phyloP scores from a whole-genome alignment of 2,797 vertebrate genomes.

The Siniperca scherzeri region DNA sequence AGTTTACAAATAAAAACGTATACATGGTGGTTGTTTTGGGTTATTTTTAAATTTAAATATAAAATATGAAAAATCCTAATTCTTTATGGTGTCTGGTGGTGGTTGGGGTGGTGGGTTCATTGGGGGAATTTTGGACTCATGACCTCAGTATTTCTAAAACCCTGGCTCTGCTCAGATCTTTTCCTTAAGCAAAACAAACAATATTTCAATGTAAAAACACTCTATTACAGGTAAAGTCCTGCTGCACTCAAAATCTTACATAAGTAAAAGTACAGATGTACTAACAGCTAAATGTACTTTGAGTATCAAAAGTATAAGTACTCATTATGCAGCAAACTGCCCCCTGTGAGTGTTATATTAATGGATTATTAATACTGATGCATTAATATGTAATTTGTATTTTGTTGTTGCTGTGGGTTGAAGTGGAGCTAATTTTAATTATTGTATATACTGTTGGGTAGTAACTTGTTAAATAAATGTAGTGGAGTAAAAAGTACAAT shows the following conservation, averaged over 20 bases:
- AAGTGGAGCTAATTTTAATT: neutral
- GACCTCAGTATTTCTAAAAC: neutral
- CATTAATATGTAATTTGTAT: neutral
- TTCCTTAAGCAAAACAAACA: neutral
- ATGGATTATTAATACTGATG: neutral
- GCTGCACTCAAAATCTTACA: neutral
- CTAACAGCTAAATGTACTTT: neutral
- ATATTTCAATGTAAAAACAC: neutral
- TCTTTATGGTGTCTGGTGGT: neutral
- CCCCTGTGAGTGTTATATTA: neutral
- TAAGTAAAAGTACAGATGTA: neutral
- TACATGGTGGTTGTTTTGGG: neutral
- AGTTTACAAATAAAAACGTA: neutral
- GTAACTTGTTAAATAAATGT: neutral
- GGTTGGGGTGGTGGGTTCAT: no score
- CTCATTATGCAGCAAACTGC: neutral
- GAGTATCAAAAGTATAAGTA: neutral
- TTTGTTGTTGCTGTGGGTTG: neutral
- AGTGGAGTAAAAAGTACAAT: neutral
- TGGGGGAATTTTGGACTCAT: neutral
- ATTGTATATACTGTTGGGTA: neutral
- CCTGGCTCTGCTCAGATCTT: neutral
- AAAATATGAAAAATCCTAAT: neutral
- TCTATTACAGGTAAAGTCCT: no score
- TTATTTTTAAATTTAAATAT: neutral